These are phyloP conservation scores for Sinopyrophorus schimmeli DNA, from an alignment of 2,888 invertebrate species.

Conservation along the genomic window DNA sequence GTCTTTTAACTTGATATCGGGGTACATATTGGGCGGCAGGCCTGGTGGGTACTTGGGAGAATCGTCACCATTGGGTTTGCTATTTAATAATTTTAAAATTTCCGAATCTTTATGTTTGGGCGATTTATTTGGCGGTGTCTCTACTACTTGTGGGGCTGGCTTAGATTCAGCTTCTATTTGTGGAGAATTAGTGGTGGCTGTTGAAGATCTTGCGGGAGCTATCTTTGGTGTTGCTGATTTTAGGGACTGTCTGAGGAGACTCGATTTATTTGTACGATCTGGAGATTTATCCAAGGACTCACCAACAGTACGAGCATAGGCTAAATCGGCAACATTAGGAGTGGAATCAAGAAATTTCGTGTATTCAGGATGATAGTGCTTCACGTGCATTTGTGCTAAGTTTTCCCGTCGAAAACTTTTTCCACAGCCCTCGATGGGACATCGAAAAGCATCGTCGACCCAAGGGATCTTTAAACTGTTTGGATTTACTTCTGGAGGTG, in stretches of 20 bases:
- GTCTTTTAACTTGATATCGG: slow-evolving; percentile 52
- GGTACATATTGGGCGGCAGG: slow-evolving; percentile 47
- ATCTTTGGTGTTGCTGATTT: slow-evolving; percentile 33
- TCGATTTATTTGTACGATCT: slow-evolving; percentile 26
- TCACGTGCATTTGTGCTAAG: slow-evolving; percentile 89
- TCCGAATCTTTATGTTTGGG: slow-evolving; percentile 27
- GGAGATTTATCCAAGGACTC: slow-evolving; percentile 58
- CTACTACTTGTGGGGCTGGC: slow-evolving; percentile 31
- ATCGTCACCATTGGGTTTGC: slow-evolving; percentile 40
- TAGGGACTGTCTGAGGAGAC: slow-evolving; percentile 14
- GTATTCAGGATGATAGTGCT: slow-evolving; percentile 88
- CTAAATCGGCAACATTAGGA: slow-evolving; percentile 84
- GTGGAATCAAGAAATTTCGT: slow-evolving; percentile 76
- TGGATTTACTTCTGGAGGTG: slow-evolving; percentile 31
- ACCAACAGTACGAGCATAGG: slow-evolving; percentile 76
- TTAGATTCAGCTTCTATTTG: slow-evolving; percentile 36
- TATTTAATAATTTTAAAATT: slow-evolving; percentile 46
- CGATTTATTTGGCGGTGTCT: slow-evolving; percentile 44
- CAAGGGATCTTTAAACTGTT: slow-evolving; percentile 55
- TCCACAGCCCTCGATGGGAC: slow-evolving; percentile 80
- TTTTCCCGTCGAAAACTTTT: slow-evolving; percentile 92
- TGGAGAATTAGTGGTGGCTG: slow-evolving; percentile 25
- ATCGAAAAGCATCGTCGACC: slow-evolving; percentile 68
- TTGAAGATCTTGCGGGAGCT: slow-evolving; percentile 21
- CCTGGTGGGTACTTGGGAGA: slow-evolving; percentile 38